Evolutionary conservation across 2,113 vertebrate genomes (phyloP).

Genomic region (Caretta caretta): DNA sequence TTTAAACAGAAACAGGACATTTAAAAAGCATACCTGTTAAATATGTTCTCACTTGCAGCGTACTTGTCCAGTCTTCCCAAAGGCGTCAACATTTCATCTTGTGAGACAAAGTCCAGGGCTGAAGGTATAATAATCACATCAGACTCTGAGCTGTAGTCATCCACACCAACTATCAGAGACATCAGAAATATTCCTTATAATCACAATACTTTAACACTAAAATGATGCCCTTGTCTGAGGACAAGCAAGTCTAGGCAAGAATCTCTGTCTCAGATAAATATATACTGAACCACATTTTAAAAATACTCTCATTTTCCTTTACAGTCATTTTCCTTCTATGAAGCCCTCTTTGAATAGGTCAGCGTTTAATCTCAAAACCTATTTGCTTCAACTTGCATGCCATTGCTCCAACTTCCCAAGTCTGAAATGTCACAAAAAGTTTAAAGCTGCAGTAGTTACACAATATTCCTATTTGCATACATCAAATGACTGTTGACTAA

Average conservation of each 20-base stretch:
- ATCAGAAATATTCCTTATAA: constrained; percentile 86
- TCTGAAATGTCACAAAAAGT: background rate
- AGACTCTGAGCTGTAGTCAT: constrained; percentile 95
- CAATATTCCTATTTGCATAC: background rate
- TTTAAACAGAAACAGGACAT: background rate
- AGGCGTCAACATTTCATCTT: constrained; percentile 95
- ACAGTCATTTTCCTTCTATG: background rate
- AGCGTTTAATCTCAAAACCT: fast-evolving
- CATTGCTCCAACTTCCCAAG: background rate
- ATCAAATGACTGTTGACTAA: background rate
- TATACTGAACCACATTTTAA: background rate
- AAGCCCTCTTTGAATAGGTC: background rate
- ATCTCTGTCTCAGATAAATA: background rate
- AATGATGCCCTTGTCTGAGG: constrained; percentile 55
- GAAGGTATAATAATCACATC: constrained; percentile 93
- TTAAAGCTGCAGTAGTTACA: background rate
- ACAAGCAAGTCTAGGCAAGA: constrained; percentile 14
- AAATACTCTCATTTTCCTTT: background rate
- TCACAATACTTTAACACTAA: constrained; percentile 70
- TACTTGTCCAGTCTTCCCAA: constrained; percentile 94
- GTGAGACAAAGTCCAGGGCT: constrained; percentile 94
- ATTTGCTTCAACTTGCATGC: constrained; percentile 1
- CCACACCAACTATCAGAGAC: constrained; percentile 93
- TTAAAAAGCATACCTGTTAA: constrained; percentile 86
- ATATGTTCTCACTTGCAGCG: constrained; percentile 92